phyloP scores from a whole-genome alignment of 1,140 invertebrate genomes.

The Palaemon carinicauda region DNA sequence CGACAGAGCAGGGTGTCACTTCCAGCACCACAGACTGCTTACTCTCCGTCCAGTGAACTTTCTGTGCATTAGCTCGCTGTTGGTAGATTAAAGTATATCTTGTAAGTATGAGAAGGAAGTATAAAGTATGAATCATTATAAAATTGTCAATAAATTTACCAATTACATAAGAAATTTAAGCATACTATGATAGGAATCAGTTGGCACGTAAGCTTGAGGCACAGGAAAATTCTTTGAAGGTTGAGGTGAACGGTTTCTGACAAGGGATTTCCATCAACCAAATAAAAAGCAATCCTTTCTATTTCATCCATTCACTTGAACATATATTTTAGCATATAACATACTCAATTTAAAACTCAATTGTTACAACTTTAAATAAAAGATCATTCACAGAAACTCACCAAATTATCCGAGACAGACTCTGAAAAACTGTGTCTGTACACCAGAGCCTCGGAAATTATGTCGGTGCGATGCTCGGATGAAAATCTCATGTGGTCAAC shows the following conservation, averaged over 20 bases:
- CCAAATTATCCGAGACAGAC: conserved; percentile 57
- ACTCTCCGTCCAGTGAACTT: conserved; percentile 95
- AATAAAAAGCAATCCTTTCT: too few species aligned
- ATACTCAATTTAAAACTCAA: not conserved
- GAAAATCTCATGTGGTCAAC: conserved; percentile 97
- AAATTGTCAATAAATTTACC: too few species aligned
- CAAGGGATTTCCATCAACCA: too few species aligned
- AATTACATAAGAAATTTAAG: too few species aligned
- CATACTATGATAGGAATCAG: too few species aligned
- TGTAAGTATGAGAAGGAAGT: not conserved
- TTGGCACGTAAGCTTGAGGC: too few species aligned
- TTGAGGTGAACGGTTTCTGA: too few species aligned
- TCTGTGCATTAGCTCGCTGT: conserved; percentile 89
- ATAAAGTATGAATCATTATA: not conserved
- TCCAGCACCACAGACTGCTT: conserved; percentile 86
- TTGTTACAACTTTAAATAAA: not conserved
- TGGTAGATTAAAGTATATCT: not conserved
- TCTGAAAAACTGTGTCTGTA: conserved; percentile 78
- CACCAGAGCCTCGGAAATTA: conserved; percentile 90
- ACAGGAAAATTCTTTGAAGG: too few species aligned
- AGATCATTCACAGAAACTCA: conserved; percentile 1
- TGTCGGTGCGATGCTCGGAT: conserved; percentile 91
- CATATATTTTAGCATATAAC: too few species aligned
- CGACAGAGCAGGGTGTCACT: conserved; percentile 86
- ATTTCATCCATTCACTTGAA: too few species aligned